Evolutionary conservation across 2,113 vertebrate genomes (phyloP), one percentile per base, ranked within the genome.

Genomic region (Podarcis cretensis): DNA sequence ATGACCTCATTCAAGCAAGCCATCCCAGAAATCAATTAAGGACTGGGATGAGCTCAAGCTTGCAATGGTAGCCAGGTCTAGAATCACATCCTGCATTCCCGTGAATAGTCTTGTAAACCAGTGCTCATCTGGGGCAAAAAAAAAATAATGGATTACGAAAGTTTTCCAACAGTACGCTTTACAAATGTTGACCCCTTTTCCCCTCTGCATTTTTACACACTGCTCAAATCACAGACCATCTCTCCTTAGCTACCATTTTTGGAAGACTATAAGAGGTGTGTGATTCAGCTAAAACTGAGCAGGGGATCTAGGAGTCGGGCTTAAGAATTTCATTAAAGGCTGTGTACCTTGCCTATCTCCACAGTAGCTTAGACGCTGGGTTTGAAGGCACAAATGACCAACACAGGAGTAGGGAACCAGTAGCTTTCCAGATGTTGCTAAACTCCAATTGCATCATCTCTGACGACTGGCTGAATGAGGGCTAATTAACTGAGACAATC

Each of bases 1-100:
- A 82, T 37, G 16, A 84, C 5, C 74, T 83, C 86, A 57, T 59
- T 40, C 6, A 16, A 89, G 92, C 91, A 75, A 65, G 30, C 81
- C n/a, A 14, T 43, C 43, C 35, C 43, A 4, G 21, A 20, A 74
- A 48, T 77, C 59, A 40, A 35, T 83, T 83, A 76, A 40, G 48
- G 40, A 37, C n/a, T 7, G 20, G 40, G 74, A 54, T n/a, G 81
- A 69, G 65, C 30, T 84, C 81, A 78, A 10, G 3, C 74, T 57
- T 37, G 48, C 25, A 40, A 12, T 27, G 18, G 40, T 54, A 69
- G 81, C 40, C 74, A 30, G 23, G 3, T 3, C 0, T 30, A 81
- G 75, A 77, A 84, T 88, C 48, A 7, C 6, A 7, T 59, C 75
- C 63, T 35, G 85, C 40, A 16, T 32, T 32, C 20, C 9, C 75